Evolutionary conservation across 1,140 invertebrate species (phyloP).

Genomic region (Ridgeia piscesae): DNA sequence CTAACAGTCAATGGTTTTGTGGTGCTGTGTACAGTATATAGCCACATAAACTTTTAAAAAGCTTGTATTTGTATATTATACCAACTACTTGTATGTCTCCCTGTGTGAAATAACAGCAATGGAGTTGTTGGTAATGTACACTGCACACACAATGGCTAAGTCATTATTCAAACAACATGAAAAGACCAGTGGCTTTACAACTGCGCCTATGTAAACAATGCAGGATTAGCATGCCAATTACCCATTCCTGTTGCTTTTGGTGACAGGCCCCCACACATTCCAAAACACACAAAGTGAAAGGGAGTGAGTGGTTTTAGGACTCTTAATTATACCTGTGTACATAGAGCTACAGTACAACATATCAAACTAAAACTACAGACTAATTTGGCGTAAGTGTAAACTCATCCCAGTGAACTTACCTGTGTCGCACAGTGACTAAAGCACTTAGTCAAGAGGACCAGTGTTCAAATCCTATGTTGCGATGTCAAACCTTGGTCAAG

Average conservation of each 20-base stretch:
- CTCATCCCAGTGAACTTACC: too few species aligned
- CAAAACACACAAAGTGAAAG: background rate
- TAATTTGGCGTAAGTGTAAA: background rate
- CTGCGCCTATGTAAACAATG: background rate
- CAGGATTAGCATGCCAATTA: background rate
- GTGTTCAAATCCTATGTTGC: too few species aligned
- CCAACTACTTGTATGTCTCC: too few species aligned
- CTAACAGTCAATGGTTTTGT: too few species aligned
- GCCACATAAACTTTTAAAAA: too few species aligned
- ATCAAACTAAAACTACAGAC: background rate
- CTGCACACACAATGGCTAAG: background rate
- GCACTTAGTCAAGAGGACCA: too few species aligned
- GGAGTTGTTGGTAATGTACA: background rate
- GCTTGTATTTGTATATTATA: too few species aligned
- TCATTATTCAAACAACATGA: background rate
- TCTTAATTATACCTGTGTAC: background rate
- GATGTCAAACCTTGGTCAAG: too few species aligned
- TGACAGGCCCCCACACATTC: background rate
- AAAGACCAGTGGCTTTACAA: background rate
- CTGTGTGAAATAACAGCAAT: background rate
- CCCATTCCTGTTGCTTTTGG: background rate
- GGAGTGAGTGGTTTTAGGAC: background rate
- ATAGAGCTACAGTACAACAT: background rate
- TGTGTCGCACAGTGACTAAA: too few species aligned
- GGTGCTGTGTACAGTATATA: too few species aligned